Evolutionary conservation across 2,888 invertebrate genomes (phyloP).

Genomic region (Malachius bipustulatus): DNA sequence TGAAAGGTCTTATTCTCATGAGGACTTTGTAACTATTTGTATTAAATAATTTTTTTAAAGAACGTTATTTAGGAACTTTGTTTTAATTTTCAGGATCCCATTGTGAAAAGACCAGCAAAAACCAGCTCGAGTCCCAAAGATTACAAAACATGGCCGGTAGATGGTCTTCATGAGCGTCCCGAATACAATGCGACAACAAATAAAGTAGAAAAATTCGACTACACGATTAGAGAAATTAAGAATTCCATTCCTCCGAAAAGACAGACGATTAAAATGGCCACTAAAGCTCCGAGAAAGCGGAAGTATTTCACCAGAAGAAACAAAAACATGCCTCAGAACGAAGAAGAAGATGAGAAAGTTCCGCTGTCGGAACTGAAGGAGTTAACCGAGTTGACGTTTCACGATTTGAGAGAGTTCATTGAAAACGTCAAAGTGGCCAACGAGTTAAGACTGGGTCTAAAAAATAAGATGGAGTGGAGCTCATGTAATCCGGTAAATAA

Average conservation of each 20-base stretch:
- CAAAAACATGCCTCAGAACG: conserved; percentile 12
- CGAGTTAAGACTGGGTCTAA: background rate
- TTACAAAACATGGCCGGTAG: conserved; percentile 25
- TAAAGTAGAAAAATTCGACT: conserved; percentile 28
- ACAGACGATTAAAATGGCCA: conserved; percentile 12
- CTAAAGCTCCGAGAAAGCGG: conserved; percentile 16
- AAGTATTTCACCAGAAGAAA: conserved; percentile 18
- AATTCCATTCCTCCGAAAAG: conserved; percentile 11
- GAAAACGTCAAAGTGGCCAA: conserved; percentile 12
- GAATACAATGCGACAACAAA: conserved; percentile 28
- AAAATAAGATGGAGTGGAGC: conserved; percentile 1
- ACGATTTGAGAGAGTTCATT: conserved; percentile 18
- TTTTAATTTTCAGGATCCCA: conserved; percentile 6
- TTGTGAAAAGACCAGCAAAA: background rate
- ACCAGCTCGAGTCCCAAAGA: conserved; percentile 12
- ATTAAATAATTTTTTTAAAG: too few relatives aligned
- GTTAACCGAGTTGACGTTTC: conserved; percentile 23
- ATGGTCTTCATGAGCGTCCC: conserved; percentile 31
- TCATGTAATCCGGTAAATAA: background rate
- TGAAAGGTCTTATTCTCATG: too few relatives aligned
- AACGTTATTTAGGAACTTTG: background rate
- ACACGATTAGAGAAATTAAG: conserved; percentile 16
- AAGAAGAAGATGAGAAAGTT: conserved; percentile 18
- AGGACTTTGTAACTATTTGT: too few relatives aligned
- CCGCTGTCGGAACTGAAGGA: conserved; percentile 21